These are phyloP conservation scores for Mycetomoellerius zeteki DNA, from an alignment of 1,140 invertebrate species.

Conservation along the genomic window DNA sequence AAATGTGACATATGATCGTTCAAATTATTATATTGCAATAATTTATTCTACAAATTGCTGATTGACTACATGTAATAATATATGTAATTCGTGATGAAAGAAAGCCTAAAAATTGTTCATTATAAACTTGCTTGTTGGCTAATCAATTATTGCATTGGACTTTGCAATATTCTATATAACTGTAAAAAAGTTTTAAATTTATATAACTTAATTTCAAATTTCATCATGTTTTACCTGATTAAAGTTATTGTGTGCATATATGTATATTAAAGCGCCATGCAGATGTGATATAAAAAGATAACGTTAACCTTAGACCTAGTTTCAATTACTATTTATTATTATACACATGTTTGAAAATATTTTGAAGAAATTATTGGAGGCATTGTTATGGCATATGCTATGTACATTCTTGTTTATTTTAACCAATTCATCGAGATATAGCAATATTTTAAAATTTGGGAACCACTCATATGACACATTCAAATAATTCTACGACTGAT, in stretches of 20 bases:
- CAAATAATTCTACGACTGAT: slow-evolving; percentile 14
- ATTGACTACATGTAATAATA: not conserved
- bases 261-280: not conserved
- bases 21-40: slow-evolving; percentile 8
- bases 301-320: slow-evolving; percentile 35
- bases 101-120: not conserved
- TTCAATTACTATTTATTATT: slow-evolving; percentile 43
- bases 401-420: slow-evolving; percentile 30
- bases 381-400: not conserved
- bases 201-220: not conserved
- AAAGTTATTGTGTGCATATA: not conserved
- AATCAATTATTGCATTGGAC: not conserved
- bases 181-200: not conserved
- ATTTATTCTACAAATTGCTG: not conserved
- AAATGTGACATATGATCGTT: slow-evolving; percentile 1
- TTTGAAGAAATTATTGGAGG: not conserved
- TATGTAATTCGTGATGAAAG: not conserved
- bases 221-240: not conserved
- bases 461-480: not conserved
- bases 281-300: slow-evolving; percentile 30
- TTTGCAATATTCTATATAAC: not conserved
- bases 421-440: not conserved
- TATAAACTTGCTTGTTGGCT: not conserved
- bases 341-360: slow-evolving; percentile 4
- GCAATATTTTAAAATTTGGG: not conserved